Evolutionary conservation across 2,888 invertebrate species (phyloP), one percentile per base, ranked within the genome.

Genomic region (Scrobipalpa atriplicella): DNA sequence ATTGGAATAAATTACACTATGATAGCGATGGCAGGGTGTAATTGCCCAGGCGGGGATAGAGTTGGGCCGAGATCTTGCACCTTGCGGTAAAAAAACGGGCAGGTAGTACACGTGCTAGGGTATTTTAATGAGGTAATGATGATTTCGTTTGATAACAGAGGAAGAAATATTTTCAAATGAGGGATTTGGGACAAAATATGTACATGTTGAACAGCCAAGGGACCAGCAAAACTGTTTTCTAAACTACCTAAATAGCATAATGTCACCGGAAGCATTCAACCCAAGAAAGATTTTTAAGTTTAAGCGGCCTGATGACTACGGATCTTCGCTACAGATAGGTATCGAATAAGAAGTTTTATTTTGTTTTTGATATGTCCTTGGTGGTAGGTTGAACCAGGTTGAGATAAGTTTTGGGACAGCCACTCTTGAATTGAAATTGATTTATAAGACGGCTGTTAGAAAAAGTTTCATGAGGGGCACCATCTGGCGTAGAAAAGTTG

Each of bases 1-100:
- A 75, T 72, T 75, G 70, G 72, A 76, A 81, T 84, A 83, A 79
- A 82, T 81, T 79, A 81, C 74, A 67, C 68, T 68, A 77, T 73
- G 75, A 70, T 64, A 71, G 75, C 65, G 66, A 70, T 47, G 71
- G 76, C 13, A 41, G 19, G 21, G 36, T 75, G 72, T 78, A 78
- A 81, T 79, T 79, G 75, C 73, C 66, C 72, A 65, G 67, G 67
- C 69, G 54, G 16, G 38, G 73, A 68, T 61, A 66, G 38, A 58
- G n/a, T 47, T 62, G 56, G 43, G 62, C 16, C 54, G 47, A 52
- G 9, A 8, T 19, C 47, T 66, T 69, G 67, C 67, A 65, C 65
- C 67, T 69, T 69, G 69, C 65, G n/a, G 29, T n/a, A n/a, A 58
- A 56, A 64, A 61, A 66, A 39, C 6, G 41, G 11, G 60, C 65